Evolutionary conservation across 1,140 invertebrate genomes (phyloP), one percentile per base, ranked within the genome.

Genomic region (Chionoecetes opilio): DNA sequence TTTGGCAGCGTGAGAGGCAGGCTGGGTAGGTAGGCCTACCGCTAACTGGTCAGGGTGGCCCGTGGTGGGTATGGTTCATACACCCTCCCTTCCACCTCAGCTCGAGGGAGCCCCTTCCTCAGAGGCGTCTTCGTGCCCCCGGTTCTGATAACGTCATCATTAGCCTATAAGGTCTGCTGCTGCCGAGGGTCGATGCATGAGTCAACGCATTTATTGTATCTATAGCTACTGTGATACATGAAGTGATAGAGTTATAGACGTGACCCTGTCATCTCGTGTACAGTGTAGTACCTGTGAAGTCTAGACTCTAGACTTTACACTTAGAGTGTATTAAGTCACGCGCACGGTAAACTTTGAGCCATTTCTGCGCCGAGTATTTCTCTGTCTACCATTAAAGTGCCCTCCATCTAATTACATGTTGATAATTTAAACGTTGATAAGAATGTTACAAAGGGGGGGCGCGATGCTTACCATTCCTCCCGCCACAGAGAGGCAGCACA

Each of bases 351-450:
- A 26, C 63, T 75, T n/a, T n/a, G 63, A 75, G 63, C 46, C 46
- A 75, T n/a, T 75, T 75, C 63, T 26, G 63, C 63, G 21, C 63
- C 5, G 21, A 75, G 6, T 26, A 75, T 75, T 75, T 75, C 63
- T 26, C 63, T 75, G 63, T 21, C 63, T n/a, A 75, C 63, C 63
- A 5, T 75, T 26, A 26, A 17, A 5, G 63, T 21, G 21, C 63
- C 5, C 63, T n/a, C 6, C 21, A 75, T 21, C 6, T 75, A 75
- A 75, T 75, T 75, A 75, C 63, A 75, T 75, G 63, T 75, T 75
- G n/a, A 75, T n/a, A n/a, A 75, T 75, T 75, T n/a, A 75, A 75
- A 75, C 63, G 26, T 75, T 75, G 63, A n/a, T 75, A 26, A 75
- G 63, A 75, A 75, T 75, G 63, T 75, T n/a, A 26, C 21, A n/a